These are phyloP conservation scores for Atta cephalotes DNA, from an alignment of 1,140 invertebrate species.

Conservation along the genomic window DNA sequence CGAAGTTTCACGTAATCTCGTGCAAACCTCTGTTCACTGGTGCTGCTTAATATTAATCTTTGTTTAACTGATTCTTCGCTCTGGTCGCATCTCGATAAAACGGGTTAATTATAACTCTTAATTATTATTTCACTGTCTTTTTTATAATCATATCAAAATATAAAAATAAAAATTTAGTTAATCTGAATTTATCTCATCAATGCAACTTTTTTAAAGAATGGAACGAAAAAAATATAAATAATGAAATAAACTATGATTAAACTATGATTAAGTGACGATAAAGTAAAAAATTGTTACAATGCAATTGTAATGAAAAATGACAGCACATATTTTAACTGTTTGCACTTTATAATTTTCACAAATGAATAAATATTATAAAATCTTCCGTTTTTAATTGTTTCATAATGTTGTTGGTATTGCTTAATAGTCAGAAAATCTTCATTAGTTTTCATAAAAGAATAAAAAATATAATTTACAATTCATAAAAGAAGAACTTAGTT, in stretches of 20 bases:
- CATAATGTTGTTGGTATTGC: background rate
- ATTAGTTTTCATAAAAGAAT: background rate
- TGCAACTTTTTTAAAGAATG: background rate
- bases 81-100: background rate
- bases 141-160: background rate
- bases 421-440: background rate
- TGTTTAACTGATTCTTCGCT: background rate
- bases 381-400: background rate
- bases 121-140: background rate
- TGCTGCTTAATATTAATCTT: conserved; percentile 40
- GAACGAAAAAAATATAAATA: background rate
- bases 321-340: background rate
- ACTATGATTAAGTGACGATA: background rate
- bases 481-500: background rate
- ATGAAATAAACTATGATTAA: background rate
- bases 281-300: background rate
- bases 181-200: background rate
- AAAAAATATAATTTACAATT: background rate
- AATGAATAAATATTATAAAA: background rate
- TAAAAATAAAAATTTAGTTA: background rate
- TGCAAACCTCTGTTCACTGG: background rate
- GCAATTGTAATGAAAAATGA: background rate
- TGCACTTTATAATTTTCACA: background rate
- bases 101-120: background rate
- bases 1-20: conserved; percentile 23